phyloP scores from a whole-genome alignment of 2,797 vertebrate species.

The Acipenser oxyrinchus region DNA sequence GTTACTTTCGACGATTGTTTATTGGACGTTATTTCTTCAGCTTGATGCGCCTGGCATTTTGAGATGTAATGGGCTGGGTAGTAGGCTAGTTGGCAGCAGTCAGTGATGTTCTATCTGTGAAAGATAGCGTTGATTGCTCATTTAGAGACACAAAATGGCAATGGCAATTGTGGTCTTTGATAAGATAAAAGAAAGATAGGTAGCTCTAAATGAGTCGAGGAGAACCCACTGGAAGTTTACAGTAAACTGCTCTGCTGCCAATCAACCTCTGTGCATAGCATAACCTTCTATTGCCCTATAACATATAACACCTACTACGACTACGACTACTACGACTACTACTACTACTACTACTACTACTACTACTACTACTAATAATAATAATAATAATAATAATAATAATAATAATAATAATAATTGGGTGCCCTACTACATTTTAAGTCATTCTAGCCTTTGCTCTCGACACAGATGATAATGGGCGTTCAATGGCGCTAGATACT shows the following conservation, averaged over 20 bases:
- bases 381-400: no score
- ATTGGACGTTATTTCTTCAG: neutral
- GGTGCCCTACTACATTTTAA: no score
- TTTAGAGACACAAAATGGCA: slow-evolving; percentile 69
- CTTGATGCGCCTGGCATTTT: neutral
- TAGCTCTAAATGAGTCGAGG: neutral
- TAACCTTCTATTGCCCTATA: slow-evolving; percentile 57
- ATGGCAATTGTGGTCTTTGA: slow-evolving; percentile 71
- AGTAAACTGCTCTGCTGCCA: slow-evolving; percentile 60
- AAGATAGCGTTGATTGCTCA: slow-evolving; percentile 62
- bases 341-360: no score
- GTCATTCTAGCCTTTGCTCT: no score
- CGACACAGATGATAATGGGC: neutral
- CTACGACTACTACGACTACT: no score
- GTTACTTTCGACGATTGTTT: neutral
- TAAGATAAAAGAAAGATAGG: slow-evolving; percentile 58
- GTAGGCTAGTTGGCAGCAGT: slow-evolving; percentile 48
- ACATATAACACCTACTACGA: neutral
- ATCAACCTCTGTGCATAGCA: slow-evolving; percentile 47
- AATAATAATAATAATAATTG: no score
- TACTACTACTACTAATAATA: no score
- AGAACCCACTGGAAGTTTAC: slow-evolving; percentile 34
- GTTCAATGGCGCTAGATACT: neutral
- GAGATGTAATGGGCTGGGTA: neutral
- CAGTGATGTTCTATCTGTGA: slow-evolving; percentile 43